A percentile compares a stretch with the other conserved stretches of the same genome.
Conservation (phyloP, 1,140 invertebrate genomes). For the Leguminivora glycinivorella region DNA sequence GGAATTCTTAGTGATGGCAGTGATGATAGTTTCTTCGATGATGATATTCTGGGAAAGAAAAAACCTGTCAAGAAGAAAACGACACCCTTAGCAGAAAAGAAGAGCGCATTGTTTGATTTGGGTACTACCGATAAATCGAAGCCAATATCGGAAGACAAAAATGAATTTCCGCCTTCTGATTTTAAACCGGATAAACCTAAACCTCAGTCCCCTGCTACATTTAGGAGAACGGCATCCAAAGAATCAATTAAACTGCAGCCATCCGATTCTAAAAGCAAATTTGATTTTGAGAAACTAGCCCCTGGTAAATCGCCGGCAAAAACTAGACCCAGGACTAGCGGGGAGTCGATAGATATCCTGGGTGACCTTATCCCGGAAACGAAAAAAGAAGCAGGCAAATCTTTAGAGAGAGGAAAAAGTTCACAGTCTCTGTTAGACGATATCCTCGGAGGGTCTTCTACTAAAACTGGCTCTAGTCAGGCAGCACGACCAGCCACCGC, state of each 20-base stretch:
- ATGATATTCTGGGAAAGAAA: conserved; percentile 71
- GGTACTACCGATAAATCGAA: conserved; percentile 43
- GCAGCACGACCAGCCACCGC: conserved; percentile 41
- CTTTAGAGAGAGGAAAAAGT: conserved; percentile 60
- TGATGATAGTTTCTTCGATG: conserved; percentile 78
- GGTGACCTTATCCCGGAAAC: conserved; percentile 42
- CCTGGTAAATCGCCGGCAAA: conserved; percentile 56
- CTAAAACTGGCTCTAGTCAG: conserved; percentile 41
- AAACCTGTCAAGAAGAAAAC: conserved; percentile 56
- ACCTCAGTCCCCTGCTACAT: conserved; percentile 43
- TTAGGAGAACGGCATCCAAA: conserved; percentile 49
- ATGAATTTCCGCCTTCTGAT: conserved; percentile 31
- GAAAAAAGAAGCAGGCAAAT: conserved; percentile 56
- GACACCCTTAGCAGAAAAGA: conserved; percentile 56
- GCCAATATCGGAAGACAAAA: conserved; percentile 34
- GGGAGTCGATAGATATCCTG: conserved; percentile 55
- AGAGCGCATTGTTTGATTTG: conserved; percentile 68
- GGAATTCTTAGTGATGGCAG: conserved; percentile 77
- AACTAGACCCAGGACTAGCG: conserved; percentile 46
- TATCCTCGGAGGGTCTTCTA: conserved; percentile 57
- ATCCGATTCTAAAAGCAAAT: conserved; percentile 38
- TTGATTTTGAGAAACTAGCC: conserved; percentile 38
- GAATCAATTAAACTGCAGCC: conserved; percentile 46
- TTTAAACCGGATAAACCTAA: conserved; percentile 36
- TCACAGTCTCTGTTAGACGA: conserved; percentile 68